Base-by-base conservation (phyloP, 2,888 invertebrate species). In the Bembecia ichneumoniformis region DNA sequence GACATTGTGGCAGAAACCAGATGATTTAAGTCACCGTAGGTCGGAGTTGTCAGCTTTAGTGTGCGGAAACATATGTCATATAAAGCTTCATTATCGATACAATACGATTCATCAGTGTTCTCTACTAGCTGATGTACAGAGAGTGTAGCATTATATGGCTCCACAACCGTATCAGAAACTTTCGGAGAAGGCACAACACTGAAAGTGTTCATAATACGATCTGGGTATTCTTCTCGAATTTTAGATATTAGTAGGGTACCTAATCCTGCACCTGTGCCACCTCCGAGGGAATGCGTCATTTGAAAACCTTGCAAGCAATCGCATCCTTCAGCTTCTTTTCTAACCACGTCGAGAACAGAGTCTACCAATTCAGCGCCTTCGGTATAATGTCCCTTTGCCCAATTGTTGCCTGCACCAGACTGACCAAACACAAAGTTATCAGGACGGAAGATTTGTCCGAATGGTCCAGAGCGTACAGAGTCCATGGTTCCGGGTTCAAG, bases 401-500 rank as follows among this genome's bases (percentile, higher is more conserved):
- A 90, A 60, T 90, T 90, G 59, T 90, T 90, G 14, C 90, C 89
- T 10, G 90, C 90, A 10, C 90, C 90, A 1, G 87, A 88, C 60
- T 90, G 89, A 4, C 91, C 91, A 63, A 92, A 93, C 50, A 93
- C 90, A 66, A 92, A 93, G 80, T 93, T 93, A 71, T 94, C 92
- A 3, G 93, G 93, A 16, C 92, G 82, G 71, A 92, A 93, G 52
- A 93, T 89, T 64, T 92, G 92, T 40, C 93, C 93, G 59, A 91
- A 92, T 2, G 92, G 92, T 35, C 92, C 92, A 1, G 87, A 87
- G 3, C 93, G 87, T 10, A 93, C 92, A 0, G 91, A 90, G 73
- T 94, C 93, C 92, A 94, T 93, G 43, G 94, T 93, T 5, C 94
- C 93, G 1, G 94, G 94, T 68, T 94, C 94, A 54, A 94, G 80